A percentile compares a stretch with the other conserved stretches of the same genome.
These are phyloP conservation scores for Lepidochrysops patricia DNA, from an alignment of 2,888 invertebrate species.

Conservation along the genomic window DNA sequence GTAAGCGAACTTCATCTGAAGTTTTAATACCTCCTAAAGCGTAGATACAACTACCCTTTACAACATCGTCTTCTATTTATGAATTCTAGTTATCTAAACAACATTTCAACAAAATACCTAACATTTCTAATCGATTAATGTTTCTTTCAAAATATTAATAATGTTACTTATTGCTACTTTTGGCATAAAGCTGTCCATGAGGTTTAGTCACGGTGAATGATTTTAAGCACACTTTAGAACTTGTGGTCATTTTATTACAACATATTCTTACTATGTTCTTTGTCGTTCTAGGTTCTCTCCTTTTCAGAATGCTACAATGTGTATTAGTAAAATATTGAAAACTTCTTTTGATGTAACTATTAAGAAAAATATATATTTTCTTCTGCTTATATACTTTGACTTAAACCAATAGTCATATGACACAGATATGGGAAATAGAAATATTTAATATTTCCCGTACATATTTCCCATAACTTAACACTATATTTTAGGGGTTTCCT, in stretches of 20 bases:
- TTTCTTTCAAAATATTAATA: too few species aligned
- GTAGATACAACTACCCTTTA: too few species aligned
- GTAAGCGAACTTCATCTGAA: neutral
- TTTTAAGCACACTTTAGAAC: conserved; percentile 1
- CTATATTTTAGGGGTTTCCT: too few species aligned
- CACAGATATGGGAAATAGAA: too few species aligned
- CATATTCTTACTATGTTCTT: neutral
- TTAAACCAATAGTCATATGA: too few species aligned
- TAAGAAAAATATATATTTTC: too few species aligned
- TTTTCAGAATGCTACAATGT: neutral
- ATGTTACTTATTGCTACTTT: neutral
- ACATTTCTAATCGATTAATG: neutral
- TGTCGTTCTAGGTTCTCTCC: neutral
- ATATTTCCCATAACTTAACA: too few species aligned
- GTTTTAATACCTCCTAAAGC: neutral
- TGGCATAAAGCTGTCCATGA: conserved; percentile 13
- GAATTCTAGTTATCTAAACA: neutral
- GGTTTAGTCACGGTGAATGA: conserved; percentile 1
- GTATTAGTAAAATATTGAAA: neutral
- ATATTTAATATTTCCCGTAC: too few species aligned
- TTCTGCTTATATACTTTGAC: too few species aligned
- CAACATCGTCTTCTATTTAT: too few species aligned
- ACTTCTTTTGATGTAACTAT: too few species aligned
- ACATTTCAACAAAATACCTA: neutral
- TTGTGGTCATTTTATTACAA: neutral